Conservation (phyloP, 2,113 vertebrate genomes). For the Mixornis gularis region DNA sequence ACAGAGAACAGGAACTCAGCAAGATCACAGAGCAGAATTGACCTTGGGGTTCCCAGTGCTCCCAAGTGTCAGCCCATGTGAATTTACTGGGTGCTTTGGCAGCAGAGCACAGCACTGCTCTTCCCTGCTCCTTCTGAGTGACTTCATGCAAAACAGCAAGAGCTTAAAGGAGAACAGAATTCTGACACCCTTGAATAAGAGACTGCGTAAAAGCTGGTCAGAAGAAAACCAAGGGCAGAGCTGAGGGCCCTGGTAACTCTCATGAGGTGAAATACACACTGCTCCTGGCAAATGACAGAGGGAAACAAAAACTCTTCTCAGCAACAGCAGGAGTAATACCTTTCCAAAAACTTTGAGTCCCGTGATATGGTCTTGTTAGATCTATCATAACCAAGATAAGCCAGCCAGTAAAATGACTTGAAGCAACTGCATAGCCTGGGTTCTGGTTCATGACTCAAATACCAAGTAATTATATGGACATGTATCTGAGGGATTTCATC, state of each 20-base stretch:
- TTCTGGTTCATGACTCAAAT: not conserved
- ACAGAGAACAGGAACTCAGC: not conserved
- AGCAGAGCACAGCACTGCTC: not conserved
- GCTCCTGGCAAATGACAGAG: not conserved
- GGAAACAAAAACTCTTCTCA: not conserved
- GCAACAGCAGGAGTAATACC: not conserved
- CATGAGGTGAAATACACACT: not conserved
- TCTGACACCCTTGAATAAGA: not conserved
- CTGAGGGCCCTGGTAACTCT: not conserved
- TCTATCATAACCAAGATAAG: not conserved
- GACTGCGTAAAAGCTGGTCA: fast-evolving
- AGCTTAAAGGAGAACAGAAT: not conserved
- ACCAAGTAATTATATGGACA: not conserved
- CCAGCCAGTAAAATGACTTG: not conserved
- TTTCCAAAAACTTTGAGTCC: not conserved
- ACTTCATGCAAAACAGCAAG: not conserved
- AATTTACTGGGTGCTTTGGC: not conserved
- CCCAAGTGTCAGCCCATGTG: not conserved
- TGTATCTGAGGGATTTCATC: not conserved
- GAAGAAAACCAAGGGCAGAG: not conserved
- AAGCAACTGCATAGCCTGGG: not conserved
- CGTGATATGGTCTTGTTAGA: not conserved
- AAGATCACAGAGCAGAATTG: not conserved
- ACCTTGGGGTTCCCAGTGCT: not conserved
- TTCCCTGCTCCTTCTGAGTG: not conserved